Base-by-base conservation (phyloP, 2,797 vertebrate genomes). In the Ctenosaura bakeri region DNA sequence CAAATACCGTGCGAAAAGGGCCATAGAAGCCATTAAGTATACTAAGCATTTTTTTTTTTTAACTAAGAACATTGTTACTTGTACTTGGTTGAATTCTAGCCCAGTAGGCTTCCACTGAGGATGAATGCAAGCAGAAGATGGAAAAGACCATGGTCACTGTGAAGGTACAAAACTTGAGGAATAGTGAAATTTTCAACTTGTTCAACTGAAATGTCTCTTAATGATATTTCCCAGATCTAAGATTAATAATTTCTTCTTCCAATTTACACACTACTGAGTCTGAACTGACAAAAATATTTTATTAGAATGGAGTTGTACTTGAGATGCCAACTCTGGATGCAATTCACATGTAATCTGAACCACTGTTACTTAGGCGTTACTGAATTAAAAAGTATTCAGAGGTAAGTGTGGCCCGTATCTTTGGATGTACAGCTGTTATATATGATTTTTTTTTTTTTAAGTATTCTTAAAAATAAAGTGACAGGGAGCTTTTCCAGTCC, bases 171-270 rank as follows among this genome's bases (percentile, higher is more conserved):
- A 73, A 32, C 2, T 89, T 20, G 0, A 88, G 14, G 9, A n/a
- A 35, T 10, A 52, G 38, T 32, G 54, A 92, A 89, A 78, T 59
- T 66, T 79, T 89, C 73, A 92, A 42, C 10, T 79, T 35, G 64
- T 56, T 87, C 32, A 81, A 71, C n/a, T n/a, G 35, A 46, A 86
- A 82, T 84, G 84, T 86, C 54, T 85, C 87, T 89, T 83, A 89
- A 81, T 59, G 69, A 88, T 14, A 54, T 64, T 73, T 82, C 26
- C 69, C 46, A 86, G 66, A 86, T 83, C n/a, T 76, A 78, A 24
- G 46, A 71, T 69, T n/a, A 83, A 66, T 69, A 83, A 56, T 22
- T 79, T 73, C 62, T 38, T 54, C 9, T 38, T 46, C 24, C 5
- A 26, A 69, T 35, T 85, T 13, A 32, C 50, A 18, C 87, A 42